Conservation (phyloP, 2,113 vertebrate species). For the Naja naja region DNA sequence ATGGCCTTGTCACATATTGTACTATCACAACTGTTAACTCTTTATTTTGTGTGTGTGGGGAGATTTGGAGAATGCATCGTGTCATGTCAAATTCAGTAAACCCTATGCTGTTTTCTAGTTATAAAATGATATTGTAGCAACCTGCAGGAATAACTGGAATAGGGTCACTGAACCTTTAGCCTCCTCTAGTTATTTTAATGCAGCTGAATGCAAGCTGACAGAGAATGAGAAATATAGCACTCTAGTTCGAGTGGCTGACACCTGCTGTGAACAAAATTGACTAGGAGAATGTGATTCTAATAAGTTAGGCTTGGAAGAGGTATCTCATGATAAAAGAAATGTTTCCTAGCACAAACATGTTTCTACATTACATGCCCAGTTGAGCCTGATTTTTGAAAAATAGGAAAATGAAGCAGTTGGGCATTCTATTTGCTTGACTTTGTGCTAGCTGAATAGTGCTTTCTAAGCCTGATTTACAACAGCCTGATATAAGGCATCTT, state of each 20-base stretch:
- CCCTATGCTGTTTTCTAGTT: constrained; percentile 5
- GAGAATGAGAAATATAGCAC: constrained; percentile 36
- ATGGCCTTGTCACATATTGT: constrained; percentile 25
- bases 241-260: constrained; percentile 40
- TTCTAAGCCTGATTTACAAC: neutral
- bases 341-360: constrained; percentile 22
- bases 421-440: neutral
- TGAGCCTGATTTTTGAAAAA: constrained; percentile 31
- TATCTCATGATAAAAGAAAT: constrained; percentile 26
- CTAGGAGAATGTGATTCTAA: constrained; percentile 61
- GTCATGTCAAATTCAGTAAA: constrained; percentile 26
- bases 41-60: neutral
- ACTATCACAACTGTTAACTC: constrained; percentile 12
- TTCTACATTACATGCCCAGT: constrained; percentile 23
- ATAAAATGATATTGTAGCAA: constrained; percentile 10
- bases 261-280: constrained; percentile 63
- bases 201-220: constrained; percentile 41
- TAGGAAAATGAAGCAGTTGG: neutral
- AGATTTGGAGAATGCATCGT: constrained; percentile 1
- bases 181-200: constrained; percentile 36
- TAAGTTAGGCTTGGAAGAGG: constrained; percentile 57
- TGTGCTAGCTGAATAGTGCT: neutral
- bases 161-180: constrained; percentile 17
- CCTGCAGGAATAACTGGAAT: neutral
- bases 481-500: neutral